phyloP scores from a whole-genome alignment of 53 echinoderm and acorn worm genomes.

The Holothuria leucospilota region DNA sequence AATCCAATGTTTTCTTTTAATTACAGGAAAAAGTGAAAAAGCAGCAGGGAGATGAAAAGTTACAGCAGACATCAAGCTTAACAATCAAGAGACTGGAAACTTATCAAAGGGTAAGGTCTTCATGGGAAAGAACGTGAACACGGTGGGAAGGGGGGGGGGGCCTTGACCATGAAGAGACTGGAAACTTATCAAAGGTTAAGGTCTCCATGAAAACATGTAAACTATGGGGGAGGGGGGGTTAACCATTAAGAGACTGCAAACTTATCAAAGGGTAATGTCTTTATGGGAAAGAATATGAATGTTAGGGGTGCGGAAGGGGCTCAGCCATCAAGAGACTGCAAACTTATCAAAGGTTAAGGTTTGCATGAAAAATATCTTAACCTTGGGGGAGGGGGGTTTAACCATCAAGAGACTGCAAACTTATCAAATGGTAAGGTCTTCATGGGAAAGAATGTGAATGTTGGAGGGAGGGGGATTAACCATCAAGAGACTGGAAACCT shows the following conservation, averaged over 20 bases:
- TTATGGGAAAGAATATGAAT: too few relatives aligned
- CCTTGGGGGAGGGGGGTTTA: slow-evolving; percentile 45
- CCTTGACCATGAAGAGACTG: neutral
- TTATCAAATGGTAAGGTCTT: slow-evolving; percentile 81
- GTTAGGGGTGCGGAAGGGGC: too few relatives aligned
- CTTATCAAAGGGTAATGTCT: too few relatives aligned
- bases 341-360: too few relatives aligned
- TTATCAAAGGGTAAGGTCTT: slow-evolving; percentile 81
- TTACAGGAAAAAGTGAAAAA: slow-evolving; percentile 69
- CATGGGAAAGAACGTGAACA: neutral
- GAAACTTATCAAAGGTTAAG: too few relatives aligned
- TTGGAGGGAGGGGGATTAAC: neutral
- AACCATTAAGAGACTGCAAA: too few relatives aligned
- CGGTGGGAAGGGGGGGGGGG: neutral
- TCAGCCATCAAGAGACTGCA: too few relatives aligned
- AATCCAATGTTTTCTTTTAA: too few relatives aligned
- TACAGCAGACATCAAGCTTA: slow-evolving; percentile 84
- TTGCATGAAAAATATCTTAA: too few relatives aligned
- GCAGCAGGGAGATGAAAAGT: slow-evolving; percentile 85
- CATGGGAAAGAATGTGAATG: neutral
- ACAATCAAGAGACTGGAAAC: slow-evolving; percentile 97
- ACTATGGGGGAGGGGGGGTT: too few relatives aligned
- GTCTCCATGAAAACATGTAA: too few relatives aligned
- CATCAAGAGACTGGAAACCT: too few relatives aligned
- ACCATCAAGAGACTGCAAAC: slow-evolving; percentile 97